Evolutionary conservation across 2,113 vertebrate genomes (phyloP), one percentile per base, ranked within the genome.

Genomic region (Nothocercus julius): DNA sequence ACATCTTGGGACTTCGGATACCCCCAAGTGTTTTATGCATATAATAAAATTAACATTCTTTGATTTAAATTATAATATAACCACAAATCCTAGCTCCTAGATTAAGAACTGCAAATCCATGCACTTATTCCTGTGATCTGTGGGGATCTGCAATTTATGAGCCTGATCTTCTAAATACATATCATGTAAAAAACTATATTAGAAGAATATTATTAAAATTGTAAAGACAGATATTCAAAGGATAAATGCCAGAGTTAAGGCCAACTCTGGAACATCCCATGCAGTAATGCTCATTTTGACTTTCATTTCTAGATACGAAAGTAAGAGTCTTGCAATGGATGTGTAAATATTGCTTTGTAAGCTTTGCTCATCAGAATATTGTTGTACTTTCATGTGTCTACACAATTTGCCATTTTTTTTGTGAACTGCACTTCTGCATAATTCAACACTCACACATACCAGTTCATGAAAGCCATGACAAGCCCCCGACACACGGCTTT

Each of bases 1-100:
- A n/a, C 42, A 88, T 53, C 77, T 59, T n/a, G 18, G 73, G 66
- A 68, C 38, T 75, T 61, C 77, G 75, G 42, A 82, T 9, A 68
- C 53, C 47, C 59, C 34, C 47, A 32, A 66, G 66, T 82, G 53
- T 64, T 95, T 93, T 75, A 87, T 1, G 0, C 12, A 36, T 56
- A 47, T 7, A 28, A 22, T 78, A 75, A 81, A 85, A 81, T 82
- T 63, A 79, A 70, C 45, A 53, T 79, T 83, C 42, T 90, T 93
- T 62, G 14, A 28, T 88, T 96, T 88, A 88, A 85, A 88, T 83
- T 75, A 47, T 56, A 94, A 44, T 70, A 64, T 22, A 90, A 45
- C 17, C 36, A 49, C 8, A 90, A 87, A 89, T 82, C 36, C 38
- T 79, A 5, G 12, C 17, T 88, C 16, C 5, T 63, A 3, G 1